Conservation (phyloP, 1,140 invertebrate species). For the Zaprionus davidi region DNA sequence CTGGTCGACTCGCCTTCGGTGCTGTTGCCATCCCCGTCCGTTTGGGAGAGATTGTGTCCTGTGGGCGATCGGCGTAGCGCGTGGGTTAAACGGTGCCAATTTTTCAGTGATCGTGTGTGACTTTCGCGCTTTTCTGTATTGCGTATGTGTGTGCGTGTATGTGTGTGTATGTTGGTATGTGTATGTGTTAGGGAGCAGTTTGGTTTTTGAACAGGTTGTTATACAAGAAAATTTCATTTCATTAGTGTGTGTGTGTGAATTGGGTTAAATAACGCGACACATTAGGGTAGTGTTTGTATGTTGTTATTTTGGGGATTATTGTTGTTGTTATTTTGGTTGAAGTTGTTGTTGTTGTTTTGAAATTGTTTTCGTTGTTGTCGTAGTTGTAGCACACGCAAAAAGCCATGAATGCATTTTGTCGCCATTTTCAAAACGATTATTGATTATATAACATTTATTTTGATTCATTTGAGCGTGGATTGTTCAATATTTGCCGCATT, state of each 20-base stretch:
- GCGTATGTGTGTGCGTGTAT: slow-evolving; percentile 41
- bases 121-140: slow-evolving; percentile 83
- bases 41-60: slow-evolving; percentile 96
- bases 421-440: slow-evolving; percentile 51
- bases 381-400: slow-evolving; percentile 58
- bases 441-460: slow-evolving; percentile 24
- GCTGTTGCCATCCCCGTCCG: slow-evolving; percentile 93
- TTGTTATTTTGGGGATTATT: slow-evolving; percentile 34
- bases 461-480: slow-evolving; percentile 5
- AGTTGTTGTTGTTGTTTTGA: slow-evolving; percentile 37
- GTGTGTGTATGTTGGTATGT: slow-evolving; percentile 28
- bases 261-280: slow-evolving; percentile 31
- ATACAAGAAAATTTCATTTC: slow-evolving; percentile 23
- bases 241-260: slow-evolving; percentile 33
- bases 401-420: slow-evolving; percentile 82
- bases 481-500: slow-evolving; percentile 55
- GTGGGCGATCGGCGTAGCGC: slow-evolving; percentile 85
- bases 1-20: slow-evolving; percentile 91
- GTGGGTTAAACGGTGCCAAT: slow-evolving; percentile 85
- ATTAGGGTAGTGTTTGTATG: slow-evolving; percentile 39
- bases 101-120: slow-evolving; percentile 84
- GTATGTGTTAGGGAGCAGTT: slow-evolving; percentile 21
- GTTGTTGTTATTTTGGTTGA: slow-evolving; percentile 14
- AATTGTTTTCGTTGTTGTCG: slow-evolving; percentile 31
- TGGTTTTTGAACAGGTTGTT: slow-evolving; percentile 12